phyloP scores from a whole-genome alignment of 2,888 invertebrate species.

The Drosophila hawaiiensis region DNA sequence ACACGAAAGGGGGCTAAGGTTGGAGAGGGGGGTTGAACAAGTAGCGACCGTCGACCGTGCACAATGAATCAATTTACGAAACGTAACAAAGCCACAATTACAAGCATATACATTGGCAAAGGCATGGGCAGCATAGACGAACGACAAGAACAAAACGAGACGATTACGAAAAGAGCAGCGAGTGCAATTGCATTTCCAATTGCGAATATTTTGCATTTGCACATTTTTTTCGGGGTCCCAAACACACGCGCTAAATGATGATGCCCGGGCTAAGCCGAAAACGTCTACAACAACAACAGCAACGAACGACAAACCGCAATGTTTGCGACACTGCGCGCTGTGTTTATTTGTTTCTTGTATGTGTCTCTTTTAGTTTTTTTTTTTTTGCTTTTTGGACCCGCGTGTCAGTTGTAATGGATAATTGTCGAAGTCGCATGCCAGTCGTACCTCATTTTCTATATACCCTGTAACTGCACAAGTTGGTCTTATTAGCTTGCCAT shows the following conservation, averaged over 20 bases:
- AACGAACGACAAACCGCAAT: slow-evolving; percentile 34
- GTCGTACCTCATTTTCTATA: slow-evolving; percentile 55
- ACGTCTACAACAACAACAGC: slow-evolving; percentile 13
- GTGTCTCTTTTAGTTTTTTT: slow-evolving; percentile 14
- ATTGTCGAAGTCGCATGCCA: slow-evolving; percentile 78
- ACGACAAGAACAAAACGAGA: slow-evolving; percentile 74
- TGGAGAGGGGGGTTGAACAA: not conserved
- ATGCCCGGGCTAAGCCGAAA: slow-evolving; percentile 40
- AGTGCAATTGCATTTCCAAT: slow-evolving; percentile 76
- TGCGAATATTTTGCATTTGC: slow-evolving; percentile 41
- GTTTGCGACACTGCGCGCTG: slow-evolving; percentile 41
- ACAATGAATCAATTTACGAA: slow-evolving; percentile 81
- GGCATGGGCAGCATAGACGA: not conserved
- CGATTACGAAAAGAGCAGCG: slow-evolving; percentile 79
- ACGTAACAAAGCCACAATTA: slow-evolving; percentile 80
- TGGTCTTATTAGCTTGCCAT: not conserved
- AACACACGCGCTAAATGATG: slow-evolving; percentile 70
- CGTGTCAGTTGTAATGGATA: slow-evolving; percentile 79
- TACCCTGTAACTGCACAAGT: slow-evolving; percentile 29
- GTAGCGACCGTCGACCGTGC: slow-evolving; percentile 53
- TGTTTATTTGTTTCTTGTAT: slow-evolving; percentile 24
- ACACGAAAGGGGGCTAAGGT: not conserved
- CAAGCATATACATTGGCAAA: slow-evolving; percentile 49
- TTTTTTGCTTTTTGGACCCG: slow-evolving; percentile 45
- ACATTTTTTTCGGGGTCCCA: slow-evolving; percentile 26